phyloP scores from a whole-genome alignment of 2,113 vertebrate genomes.

The Excalfactoria chinensis region DNA sequence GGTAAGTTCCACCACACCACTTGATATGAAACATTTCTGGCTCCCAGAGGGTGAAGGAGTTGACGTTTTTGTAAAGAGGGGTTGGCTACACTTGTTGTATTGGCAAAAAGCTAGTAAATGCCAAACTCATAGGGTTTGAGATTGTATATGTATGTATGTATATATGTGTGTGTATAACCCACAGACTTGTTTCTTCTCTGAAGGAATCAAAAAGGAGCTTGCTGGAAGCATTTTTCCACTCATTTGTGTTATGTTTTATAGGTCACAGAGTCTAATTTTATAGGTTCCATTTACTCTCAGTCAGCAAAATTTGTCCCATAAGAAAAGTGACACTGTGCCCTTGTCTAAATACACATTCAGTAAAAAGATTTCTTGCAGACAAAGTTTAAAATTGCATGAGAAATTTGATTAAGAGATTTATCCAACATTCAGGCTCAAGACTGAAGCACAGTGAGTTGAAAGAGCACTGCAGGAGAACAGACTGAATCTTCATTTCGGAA shows the following conservation, averaged over 20 bases:
- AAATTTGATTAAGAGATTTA: not conserved
- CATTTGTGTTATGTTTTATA: not conserved
- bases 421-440: accelerated
- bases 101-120: not conserved
- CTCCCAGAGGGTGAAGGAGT: not conserved
- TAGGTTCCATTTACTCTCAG: not conserved
- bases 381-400: not conserved
- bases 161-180: not conserved
- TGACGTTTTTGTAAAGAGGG: not conserved
- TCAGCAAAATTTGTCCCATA: not conserved
- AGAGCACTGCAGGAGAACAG: accelerated
- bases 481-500: accelerated
- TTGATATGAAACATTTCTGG: slow-evolving; percentile 22
- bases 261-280: not conserved
- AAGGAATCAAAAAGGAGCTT: not conserved
- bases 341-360: not conserved
- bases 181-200: not conserved
- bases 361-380: not conserved
- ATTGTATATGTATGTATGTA: not conserved
- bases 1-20: not conserved
- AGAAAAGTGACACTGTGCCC: not conserved
- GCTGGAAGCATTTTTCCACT: slow-evolving; percentile 10
- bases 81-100: slow-evolving; percentile 16
- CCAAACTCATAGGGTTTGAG: not conserved
- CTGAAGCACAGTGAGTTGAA: accelerated